Base-by-base conservation (phyloP, 2,113 vertebrate species). In the Ciconia stormi region DNA sequence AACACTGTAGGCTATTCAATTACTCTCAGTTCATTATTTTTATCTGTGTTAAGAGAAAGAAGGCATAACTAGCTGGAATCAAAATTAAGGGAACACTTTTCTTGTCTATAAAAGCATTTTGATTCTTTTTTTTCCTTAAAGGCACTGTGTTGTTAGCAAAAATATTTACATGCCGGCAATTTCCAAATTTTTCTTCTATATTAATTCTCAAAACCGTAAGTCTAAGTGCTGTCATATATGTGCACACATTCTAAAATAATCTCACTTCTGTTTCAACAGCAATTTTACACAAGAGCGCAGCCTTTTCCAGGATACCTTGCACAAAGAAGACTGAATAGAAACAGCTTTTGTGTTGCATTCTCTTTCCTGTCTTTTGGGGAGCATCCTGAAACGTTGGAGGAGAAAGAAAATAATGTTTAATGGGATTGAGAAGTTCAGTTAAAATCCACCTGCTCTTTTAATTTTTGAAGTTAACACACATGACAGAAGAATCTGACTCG, bases 241-340 rank as follows among this genome's bases (percentile, higher is more conserved):
- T 94, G 27, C 67, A 52, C 10, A 13, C 34, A 14, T 72, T 47
- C 77, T 59, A 32, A 87, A 97, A 69, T 80, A 69, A 87, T 73
- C 34, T 22, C 85, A 21, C 82, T 67, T 97, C 93, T 98, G 5
- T 98, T 97, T 83, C 89, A 95, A 46, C 96, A 97, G 98, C 95
- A 65, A 67, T 53, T 82, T 93, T 47, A 80, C 81, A 40, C 65
- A 71, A 53, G 93, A 96, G 84, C 52, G 3, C 90, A 87, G 82
- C 61, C 72, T 90, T 93, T 86, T 76, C 96, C 82, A 73, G 80
- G 89, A 83, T 74, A 86, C 40, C 47, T 47, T 82, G 92, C 95
- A 93, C 96, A 95, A 93, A 80, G 94, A 92, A 32, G 83, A 93
- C 82, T 83, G 90, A 82, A 50, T 42, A 74, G 66, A 83, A 93